phyloP scores from a whole-genome alignment of 2,888 invertebrate genomes.

The Abrostola tripartita region DNA sequence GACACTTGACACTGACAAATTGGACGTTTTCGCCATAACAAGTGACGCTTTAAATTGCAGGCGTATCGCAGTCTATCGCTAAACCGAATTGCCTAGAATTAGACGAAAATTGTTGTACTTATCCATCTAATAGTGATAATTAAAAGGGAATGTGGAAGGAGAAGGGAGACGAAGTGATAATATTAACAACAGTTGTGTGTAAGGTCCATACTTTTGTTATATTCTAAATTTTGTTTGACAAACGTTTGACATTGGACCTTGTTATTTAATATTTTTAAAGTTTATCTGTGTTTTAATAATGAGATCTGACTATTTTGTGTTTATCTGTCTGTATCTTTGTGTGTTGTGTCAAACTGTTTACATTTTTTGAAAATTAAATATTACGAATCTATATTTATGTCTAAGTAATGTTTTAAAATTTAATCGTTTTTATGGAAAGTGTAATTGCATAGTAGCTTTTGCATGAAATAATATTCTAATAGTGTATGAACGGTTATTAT shows the following conservation, averaged over 20 bases:
- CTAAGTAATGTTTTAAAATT: conserved; percentile 58
- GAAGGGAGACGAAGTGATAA: conserved; percentile 61
- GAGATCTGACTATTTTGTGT: conserved; percentile 56
- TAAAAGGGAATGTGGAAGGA: conserved; percentile 78
- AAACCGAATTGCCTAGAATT: conserved; percentile 84
- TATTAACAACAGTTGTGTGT: conserved; percentile 69
- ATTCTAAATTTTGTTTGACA: conserved; percentile 37
- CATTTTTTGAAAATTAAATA: conserved; percentile 35
- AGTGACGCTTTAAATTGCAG: conserved; percentile 34
- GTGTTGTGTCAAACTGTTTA: conserved; percentile 50
- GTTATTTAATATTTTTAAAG: conserved; percentile 66
- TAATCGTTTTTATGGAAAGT: conserved; percentile 56
- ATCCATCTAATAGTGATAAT: conserved; percentile 80
- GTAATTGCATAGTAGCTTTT: conserved; percentile 70
- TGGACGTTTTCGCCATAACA: conserved; percentile 20
- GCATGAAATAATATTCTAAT: conserved; percentile 55
- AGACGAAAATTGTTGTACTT: conserved; percentile 85
- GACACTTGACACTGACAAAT: conserved; percentile 3
- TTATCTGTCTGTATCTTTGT: conserved; percentile 32
- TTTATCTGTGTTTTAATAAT: conserved; percentile 70
- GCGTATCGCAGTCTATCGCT: conserved; percentile 54
- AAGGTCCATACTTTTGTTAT: conserved; percentile 56
- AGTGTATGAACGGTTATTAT: conserved; percentile 57
- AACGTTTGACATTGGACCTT: conserved; percentile 45
- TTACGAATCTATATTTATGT: conserved; percentile 45